Percentiles rank a stretch among this genome's conserved stretches.
Evolutionary conservation across 2,797 vertebrate genomes (phyloP).

Genomic region (Bradypodion pumilum): DNA sequence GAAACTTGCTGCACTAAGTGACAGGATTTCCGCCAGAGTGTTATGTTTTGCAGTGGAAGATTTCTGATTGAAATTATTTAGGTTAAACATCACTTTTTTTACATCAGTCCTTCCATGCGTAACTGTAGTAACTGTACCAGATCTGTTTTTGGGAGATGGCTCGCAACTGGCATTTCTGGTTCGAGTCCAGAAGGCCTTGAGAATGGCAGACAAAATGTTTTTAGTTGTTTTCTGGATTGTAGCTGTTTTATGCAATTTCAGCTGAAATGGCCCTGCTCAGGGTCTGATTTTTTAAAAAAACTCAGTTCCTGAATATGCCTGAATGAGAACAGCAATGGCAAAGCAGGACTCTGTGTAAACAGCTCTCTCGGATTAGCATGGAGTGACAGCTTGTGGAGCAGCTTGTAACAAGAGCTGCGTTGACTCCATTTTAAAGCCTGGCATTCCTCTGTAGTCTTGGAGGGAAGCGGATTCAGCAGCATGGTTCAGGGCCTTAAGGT

Average conservation of each 20-base stretch:
- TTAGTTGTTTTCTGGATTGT: neutral
- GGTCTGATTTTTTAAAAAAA: neutral
- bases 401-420: conserved; percentile 7
- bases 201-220: neutral
- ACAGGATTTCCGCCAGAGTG: no score
- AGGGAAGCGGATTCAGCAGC: neutral
- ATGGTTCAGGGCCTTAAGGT: conserved; percentile 16
- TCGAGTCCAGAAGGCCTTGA: neutral
- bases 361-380: neutral
- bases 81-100: no score
- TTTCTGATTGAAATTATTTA: no score
- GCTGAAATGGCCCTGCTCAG: neutral
- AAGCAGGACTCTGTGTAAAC: conserved; percentile 14
- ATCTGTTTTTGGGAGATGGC: neutral
- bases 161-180: neutral
- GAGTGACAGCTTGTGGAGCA: conserved; percentile 30
- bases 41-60: no score
- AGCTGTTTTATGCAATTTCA: neutral
- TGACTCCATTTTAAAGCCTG: conserved; percentile 24
- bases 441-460: neutral
- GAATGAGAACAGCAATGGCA: neutral
- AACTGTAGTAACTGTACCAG: no score
- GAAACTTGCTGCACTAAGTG: no score
- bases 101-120: neutral
- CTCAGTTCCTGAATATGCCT: neutral